These are phyloP conservation scores for Cebus imitator DNA, from an alignment of 2,113 vertebrate genomes.

Conservation along the genomic window DNA sequence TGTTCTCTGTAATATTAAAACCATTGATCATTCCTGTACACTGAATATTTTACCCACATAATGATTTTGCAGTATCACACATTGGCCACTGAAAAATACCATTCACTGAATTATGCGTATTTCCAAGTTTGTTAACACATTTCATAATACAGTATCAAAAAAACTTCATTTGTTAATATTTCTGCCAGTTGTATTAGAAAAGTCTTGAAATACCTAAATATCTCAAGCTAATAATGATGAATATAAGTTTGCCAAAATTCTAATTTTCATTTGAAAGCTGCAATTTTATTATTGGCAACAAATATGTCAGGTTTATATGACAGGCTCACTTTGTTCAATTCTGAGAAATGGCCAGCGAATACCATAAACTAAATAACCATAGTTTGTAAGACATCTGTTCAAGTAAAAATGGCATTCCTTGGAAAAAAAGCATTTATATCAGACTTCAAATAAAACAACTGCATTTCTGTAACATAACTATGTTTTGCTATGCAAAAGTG, in stretches of 20 bases:
- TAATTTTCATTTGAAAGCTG: conserved; percentile 33
- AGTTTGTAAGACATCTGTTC: not conserved
- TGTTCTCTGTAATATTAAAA: not conserved
- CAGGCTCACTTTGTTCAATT: conserved; percentile 6
- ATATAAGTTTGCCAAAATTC: not conserved
- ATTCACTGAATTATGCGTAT: not conserved
- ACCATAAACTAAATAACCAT: not conserved
- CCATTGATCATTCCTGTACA: not conserved
- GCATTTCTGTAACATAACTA: conserved; percentile 11
- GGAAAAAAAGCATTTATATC: not conserved
- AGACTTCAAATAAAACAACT: not conserved
- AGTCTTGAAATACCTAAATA: not conserved
- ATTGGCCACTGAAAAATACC: not conserved
- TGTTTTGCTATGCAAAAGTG: not conserved
- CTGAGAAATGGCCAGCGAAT: conserved; percentile 25
- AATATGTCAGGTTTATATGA: conserved; percentile 11
- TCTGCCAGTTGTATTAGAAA: not conserved
- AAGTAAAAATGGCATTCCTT: not conserved
- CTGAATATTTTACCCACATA: not conserved
- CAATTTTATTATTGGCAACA: conserved; percentile 41
- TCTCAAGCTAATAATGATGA: not conserved
- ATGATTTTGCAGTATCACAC: not conserved
- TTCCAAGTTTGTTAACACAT: conserved; percentile 15
- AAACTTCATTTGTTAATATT: not conserved
- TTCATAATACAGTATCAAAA: not conserved